These are phyloP conservation scores for Papilio elwesi DNA, from an alignment of 2,888 invertebrate genomes.

Conservation along the genomic window DNA sequence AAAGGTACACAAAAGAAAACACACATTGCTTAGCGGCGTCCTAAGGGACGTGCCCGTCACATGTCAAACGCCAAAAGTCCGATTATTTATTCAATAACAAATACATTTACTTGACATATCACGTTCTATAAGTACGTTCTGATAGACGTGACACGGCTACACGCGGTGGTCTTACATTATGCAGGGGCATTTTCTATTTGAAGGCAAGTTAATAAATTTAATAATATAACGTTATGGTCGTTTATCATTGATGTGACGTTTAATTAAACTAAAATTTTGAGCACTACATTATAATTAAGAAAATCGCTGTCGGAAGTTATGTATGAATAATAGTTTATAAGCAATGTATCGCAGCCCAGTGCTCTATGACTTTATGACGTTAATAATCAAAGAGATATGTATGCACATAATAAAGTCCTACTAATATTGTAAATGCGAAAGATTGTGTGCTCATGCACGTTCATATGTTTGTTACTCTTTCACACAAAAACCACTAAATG, in stretches of 20 bases:
- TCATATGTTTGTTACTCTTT: too few relatives aligned
- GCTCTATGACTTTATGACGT: not conserved
- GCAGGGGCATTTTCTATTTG: conserved; percentile 13
- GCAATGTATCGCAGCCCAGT: not conserved
- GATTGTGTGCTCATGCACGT: too few relatives aligned
- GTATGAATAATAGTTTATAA: not conserved
- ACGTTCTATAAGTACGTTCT: conserved; percentile 44
- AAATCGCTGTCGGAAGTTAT: conserved; percentile 19
- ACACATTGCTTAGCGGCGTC: conserved; percentile 39
- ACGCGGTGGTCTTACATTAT: conserved; percentile 20
- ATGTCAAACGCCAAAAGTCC: conserved; percentile 46
- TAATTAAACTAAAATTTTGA: conserved; percentile 36
- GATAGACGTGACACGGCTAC: conserved; percentile 30
- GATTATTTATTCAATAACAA: conserved; percentile 57
- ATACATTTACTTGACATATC: conserved; percentile 54
- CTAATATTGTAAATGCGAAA: too few relatives aligned
- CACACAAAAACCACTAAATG: too few relatives aligned
- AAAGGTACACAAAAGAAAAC: conserved; percentile 5
- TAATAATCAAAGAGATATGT: too few relatives aligned
- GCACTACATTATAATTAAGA: conserved; percentile 24
- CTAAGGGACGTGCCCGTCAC: conserved; percentile 47
- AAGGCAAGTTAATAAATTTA: conserved; percentile 27
- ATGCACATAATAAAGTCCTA: too few relatives aligned
- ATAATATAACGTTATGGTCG: conserved; percentile 25
- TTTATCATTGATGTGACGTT: conserved; percentile 38